Percentiles rank a stretch among this genome's conserved stretches.
phyloP scores from a whole-genome alignment of 2,888 invertebrate genomes.

The Melinopterus prodromus region DNA sequence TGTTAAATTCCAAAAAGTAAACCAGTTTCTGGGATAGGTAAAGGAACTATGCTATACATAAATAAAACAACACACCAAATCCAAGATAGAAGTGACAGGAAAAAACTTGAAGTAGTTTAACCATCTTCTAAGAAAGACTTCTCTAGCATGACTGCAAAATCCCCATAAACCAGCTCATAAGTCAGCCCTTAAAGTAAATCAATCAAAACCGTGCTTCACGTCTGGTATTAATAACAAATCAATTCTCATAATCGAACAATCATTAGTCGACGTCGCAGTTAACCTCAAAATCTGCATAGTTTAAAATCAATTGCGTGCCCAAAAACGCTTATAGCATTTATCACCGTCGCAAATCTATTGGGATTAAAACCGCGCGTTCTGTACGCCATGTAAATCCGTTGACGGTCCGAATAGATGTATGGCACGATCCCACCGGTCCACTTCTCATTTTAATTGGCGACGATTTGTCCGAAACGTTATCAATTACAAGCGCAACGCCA shows the following conservation, averaged over 20 bases:
- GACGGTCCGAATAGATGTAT: not conserved
- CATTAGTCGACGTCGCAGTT: not conserved
- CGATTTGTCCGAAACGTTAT: not conserved
- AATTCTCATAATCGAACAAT: not conserved
- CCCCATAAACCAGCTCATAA: no score
- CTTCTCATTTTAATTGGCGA: constrained; percentile 4
- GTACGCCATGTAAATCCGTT: not conserved
- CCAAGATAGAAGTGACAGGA: no score
- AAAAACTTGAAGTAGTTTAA: no score
- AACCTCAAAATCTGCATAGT: not conserved
- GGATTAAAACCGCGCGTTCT: not conserved
- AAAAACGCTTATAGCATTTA: not conserved
- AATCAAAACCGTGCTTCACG: not conserved
- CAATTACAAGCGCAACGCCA: not conserved
- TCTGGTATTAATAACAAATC: not conserved
- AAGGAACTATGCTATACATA: no score
- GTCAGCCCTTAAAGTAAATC: no score
- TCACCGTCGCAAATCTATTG: not conserved
- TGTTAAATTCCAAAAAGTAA: no score
- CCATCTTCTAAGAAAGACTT: no score
- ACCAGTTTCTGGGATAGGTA: no score
- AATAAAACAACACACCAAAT: no score
- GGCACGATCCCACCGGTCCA: not conserved
- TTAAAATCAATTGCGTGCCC: not conserved
- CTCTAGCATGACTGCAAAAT: no score